Percentiles rank a stretch among this genome's conserved stretches.
Conservation (phyloP, 2,113 vertebrate genomes). For the Charina bottae region DNA sequence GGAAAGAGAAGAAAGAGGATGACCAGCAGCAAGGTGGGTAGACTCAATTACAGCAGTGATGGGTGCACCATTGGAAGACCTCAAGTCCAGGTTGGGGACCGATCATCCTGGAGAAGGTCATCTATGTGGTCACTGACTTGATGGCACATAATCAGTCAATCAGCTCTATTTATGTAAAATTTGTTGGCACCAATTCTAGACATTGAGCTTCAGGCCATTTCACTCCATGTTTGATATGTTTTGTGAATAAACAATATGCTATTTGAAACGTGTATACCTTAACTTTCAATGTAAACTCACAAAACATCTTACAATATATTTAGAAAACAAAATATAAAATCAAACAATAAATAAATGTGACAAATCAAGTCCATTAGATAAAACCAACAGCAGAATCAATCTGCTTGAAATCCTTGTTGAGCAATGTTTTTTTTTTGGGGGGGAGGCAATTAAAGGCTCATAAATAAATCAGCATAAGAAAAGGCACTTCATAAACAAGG, state of each 20-base stretch:
- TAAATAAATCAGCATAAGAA: background rate
- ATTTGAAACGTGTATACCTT: no score
- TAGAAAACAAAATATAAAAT: background rate
- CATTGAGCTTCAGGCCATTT: background rate
- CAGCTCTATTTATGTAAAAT: background rate
- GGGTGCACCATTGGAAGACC: no score
- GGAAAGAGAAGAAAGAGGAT: no score
- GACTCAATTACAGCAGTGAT: no score
- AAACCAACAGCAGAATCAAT: background rate
- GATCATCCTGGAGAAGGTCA: no score
- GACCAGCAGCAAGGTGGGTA: no score
- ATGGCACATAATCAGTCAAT: no score
- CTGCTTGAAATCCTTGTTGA: background rate
- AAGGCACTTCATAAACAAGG: background rate
- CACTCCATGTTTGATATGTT: background rate
- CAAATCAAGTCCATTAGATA: background rate
- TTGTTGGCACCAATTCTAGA: background rate
- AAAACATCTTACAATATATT: background rate
- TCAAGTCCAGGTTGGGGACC: no score
- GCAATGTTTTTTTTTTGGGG: background rate
- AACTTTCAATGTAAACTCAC: no score
- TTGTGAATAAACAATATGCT: background rate
- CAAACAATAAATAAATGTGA: background rate
- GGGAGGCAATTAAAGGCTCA: background rate
- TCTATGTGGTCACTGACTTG: no score